Evolutionary conservation across 2,888 invertebrate genomes (phyloP).

Genomic region (Itoplectis maculator): DNA sequence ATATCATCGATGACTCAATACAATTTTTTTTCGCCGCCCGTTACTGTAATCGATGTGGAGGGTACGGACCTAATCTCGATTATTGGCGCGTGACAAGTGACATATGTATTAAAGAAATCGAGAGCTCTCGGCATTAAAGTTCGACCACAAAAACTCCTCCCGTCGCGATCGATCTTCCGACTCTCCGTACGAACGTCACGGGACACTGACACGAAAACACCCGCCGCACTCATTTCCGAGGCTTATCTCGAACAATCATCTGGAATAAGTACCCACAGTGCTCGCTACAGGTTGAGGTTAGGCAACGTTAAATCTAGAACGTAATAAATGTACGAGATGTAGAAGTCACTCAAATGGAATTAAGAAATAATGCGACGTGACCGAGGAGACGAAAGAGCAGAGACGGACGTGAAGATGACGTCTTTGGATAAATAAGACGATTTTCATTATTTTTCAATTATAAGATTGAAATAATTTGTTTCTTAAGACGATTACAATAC

Average conservation of each 20-base stretch:
- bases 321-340: neutral
- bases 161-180: constrained; percentile 14
- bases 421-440: neutral
- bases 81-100: constrained; percentile 45
- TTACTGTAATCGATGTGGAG: constrained; percentile 26
- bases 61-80: constrained; percentile 37
- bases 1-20: constrained; percentile 35
- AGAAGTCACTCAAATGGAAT: constrained; percentile 32
- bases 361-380: constrained; percentile 11
- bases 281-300: constrained; percentile 11
- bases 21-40: neutral
- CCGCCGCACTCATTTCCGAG: constrained; percentile 3
- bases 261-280: constrained; percentile 31
- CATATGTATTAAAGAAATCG: constrained; percentile 35
- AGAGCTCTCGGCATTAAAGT: constrained; percentile 28
- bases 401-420: constrained; percentile 13
- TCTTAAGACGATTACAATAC: neutral
- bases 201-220: constrained; percentile 32
- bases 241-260: constrained; percentile 41
- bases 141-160: constrained; percentile 31
- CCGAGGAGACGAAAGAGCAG: neutral
- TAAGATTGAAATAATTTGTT: neutral
- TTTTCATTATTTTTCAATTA: neutral
- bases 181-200: constrained; percentile 24
- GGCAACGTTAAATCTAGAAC: constrained; percentile 20